These are phyloP conservation scores for Fistularia tabacaria DNA, from an alignment of 2,797 vertebrate species.

Conservation along the genomic window DNA sequence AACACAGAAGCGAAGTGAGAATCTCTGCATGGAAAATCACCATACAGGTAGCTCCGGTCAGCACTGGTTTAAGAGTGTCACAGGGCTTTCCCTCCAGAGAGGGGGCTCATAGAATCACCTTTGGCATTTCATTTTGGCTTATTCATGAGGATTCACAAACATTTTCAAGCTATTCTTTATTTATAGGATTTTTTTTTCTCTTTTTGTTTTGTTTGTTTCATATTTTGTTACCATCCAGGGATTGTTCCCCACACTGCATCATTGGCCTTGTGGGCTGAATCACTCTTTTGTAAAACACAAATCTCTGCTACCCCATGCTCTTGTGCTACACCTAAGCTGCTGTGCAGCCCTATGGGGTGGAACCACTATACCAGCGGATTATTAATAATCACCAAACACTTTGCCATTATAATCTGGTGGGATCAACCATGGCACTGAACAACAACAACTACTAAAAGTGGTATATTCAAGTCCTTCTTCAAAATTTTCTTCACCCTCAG, in stretches of 20 bases:
- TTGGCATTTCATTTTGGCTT: neutral
- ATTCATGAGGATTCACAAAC: constrained; percentile 1
- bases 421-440: no score
- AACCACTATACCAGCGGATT: no score
- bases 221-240: neutral
- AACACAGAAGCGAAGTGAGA: constrained; percentile 24
- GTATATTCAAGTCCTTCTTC: no score
- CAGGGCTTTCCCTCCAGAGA: no score
- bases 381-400: no score
- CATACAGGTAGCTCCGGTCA: neutral
- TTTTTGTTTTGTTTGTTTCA: constrained; percentile 2
- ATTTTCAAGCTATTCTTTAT: constrained; percentile 5
- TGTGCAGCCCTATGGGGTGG: no score
- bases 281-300: constrained; percentile 6
- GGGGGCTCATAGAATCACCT: constrained; percentile 10
- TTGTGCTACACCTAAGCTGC: neutral
- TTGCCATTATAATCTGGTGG: no score
- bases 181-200: neutral
- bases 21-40: constrained; percentile 14
- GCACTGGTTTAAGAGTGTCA: no score
- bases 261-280: constrained; percentile 1
- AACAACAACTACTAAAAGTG: no score
- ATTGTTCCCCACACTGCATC: neutral
- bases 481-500: no score
- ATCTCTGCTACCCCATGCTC: constrained; percentile 6